A percentile compares a stretch with the other conserved stretches of the same genome.
Conservation (phyloP, 2,113 vertebrate species). For the Sinocyclocheilus grahami region DNA sequence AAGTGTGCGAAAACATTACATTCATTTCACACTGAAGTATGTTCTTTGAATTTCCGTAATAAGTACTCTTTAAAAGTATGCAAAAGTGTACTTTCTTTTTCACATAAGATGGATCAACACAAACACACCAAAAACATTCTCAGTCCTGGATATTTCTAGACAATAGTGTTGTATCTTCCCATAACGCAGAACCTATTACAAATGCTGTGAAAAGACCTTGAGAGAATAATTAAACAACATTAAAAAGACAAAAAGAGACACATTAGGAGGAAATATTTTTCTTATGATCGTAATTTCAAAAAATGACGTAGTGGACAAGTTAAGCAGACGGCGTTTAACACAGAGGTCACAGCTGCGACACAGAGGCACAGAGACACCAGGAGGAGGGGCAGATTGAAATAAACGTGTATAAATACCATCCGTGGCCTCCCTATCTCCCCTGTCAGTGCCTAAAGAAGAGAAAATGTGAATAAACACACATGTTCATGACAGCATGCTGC, state of each 20-base stretch:
- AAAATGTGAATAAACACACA: slow-evolving; percentile 50
- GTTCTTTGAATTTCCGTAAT: too few species aligned
- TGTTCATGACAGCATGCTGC: not conserved
- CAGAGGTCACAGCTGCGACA: slow-evolving; percentile 48
- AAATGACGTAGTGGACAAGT: not conserved
- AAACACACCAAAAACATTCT: too few species aligned
- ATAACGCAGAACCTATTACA: not conserved
- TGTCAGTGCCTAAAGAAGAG: slow-evolving; percentile 72
- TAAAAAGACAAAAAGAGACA: not conserved
- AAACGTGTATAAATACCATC: slow-evolving; percentile 74
- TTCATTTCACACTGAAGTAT: too few species aligned
- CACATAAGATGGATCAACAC: not conserved
- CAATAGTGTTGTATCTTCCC: too few species aligned
- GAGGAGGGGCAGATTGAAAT: slow-evolving; percentile 58
- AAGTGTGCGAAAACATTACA: too few species aligned
- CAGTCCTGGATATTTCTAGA: too few species aligned
- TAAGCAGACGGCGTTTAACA: slow-evolving; percentile 1
- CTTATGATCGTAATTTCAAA: not conserved
- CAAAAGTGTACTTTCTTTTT: not conserved
- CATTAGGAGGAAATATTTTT: not conserved
- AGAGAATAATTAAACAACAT: not conserved
- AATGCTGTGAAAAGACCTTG: not conserved
- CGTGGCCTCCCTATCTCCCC: slow-evolving; percentile 64
- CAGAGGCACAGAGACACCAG: slow-evolving; percentile 52
- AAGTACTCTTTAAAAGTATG: not conserved